phyloP scores from a whole-genome alignment of 2,797 vertebrate genomes.

The Simalia tracyae region DNA sequence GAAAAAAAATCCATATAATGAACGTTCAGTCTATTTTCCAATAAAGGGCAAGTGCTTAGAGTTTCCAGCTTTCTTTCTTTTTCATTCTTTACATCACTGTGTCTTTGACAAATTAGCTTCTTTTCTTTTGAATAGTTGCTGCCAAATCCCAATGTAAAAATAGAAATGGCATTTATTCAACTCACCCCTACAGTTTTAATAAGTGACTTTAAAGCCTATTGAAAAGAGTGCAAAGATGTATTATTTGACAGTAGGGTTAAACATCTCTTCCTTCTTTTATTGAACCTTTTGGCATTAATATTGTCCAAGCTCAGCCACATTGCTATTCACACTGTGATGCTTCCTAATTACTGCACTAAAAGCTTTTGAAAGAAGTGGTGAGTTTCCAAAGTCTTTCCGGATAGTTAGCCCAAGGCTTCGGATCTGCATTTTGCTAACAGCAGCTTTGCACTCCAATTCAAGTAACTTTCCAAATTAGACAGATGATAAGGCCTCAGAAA shows the following conservation, averaged over 20 bases:
- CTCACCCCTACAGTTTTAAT: constrained; percentile 24
- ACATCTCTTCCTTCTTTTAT: constrained; percentile 4
- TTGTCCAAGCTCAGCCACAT: constrained; percentile 6
- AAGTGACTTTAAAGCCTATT: constrained; percentile 42
- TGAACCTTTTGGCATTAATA: constrained; percentile 2
- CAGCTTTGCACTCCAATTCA: background rate
- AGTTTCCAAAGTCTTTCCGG: background rate
- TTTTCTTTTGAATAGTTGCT: constrained; percentile 37
- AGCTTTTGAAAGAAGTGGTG: background rate
- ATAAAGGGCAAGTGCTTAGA: background rate
- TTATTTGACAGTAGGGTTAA: background rate
- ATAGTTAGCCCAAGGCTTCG: background rate
- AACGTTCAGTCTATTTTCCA: background rate
- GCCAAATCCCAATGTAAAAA: constrained; percentile 56
- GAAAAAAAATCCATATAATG: background rate
- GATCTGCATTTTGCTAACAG: background rate
- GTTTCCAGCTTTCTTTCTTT: constrained; percentile 25
- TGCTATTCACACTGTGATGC: background rate
- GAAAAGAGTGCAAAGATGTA: constrained; percentile 40
- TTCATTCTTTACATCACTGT: constrained; percentile 4
- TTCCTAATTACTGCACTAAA: background rate
- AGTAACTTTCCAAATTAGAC: background rate
- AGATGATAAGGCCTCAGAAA: background rate
- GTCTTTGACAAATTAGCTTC: constrained; percentile 48
- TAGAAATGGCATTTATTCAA: constrained; percentile 40